Conservation (phyloP, 2,888 invertebrate genomes). For the Embidobia sp. region DNA sequence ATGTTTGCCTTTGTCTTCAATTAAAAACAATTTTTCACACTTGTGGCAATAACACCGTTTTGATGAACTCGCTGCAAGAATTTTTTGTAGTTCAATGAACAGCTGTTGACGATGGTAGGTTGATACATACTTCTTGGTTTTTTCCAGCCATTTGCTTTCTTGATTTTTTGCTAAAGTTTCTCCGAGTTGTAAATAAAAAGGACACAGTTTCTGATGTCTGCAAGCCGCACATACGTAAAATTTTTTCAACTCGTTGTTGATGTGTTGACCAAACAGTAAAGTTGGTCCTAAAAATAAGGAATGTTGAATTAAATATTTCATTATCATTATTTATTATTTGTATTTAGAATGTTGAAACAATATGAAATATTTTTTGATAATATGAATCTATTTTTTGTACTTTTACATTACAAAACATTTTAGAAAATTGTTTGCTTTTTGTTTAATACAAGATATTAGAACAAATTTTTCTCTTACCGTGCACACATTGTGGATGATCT, state of each 20-base stretch:
- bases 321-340: no score
- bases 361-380: no score
- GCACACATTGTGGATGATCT: conserved; percentile 87
- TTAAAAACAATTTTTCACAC: conserved; percentile 84
- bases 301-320: conserved; percentile 28
- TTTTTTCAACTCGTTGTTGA: conserved; percentile 82
- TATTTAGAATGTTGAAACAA: no score
- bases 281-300: conserved; percentile 83
- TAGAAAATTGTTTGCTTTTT: no score
- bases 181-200: conserved; percentile 85
- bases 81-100: conserved; percentile 83
- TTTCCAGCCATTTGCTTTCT: conserved; percentile 82
- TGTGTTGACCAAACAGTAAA: conserved; percentile 84
- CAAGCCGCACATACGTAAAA: conserved; percentile 94
- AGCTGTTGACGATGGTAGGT: conserved; percentile 83
- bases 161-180: conserved; percentile 80
- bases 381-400: no score
- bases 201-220: conserved; percentile 89
- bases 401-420: no score
- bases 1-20: conserved; percentile 81
- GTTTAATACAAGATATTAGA: no score
- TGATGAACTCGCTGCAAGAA: conserved; percentile 72
- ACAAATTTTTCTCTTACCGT: no score
- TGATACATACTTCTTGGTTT: conserved; percentile 81
- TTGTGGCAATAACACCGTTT: conserved; percentile 85